Evolutionary conservation across 2,113 vertebrate species (phyloP).

Genomic region (Pyxicephalus adspersus): DNA sequence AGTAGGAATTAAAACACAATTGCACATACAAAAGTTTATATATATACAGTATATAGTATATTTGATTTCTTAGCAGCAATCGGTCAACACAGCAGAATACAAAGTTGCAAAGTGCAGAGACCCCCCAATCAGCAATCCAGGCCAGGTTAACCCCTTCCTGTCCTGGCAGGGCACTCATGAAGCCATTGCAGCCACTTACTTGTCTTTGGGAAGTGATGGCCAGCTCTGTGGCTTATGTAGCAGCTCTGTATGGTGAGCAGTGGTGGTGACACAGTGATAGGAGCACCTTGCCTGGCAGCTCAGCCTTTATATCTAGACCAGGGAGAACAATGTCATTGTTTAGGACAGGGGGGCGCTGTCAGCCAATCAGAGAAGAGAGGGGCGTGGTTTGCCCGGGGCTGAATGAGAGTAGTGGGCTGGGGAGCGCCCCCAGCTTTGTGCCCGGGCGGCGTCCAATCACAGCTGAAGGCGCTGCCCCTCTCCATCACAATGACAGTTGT

Average conservation of each 20-base stretch:
- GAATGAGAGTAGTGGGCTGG: conserved; percentile 73
- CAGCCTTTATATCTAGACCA: conserved; percentile 79
- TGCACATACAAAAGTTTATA: no score
- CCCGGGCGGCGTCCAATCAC: conserved; percentile 53
- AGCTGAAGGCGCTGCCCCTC: conserved; percentile 44
- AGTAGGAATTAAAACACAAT: no score
- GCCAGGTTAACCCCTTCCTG: no score
- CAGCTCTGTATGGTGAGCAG: conserved; percentile 27
- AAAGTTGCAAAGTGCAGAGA: no score
- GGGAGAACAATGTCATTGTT: conserved; percentile 77
- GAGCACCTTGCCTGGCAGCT: conserved; percentile 70
- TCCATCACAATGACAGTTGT: conserved; percentile 1
- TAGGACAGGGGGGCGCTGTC: conserved; percentile 63
- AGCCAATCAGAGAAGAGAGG: conserved; percentile 78
- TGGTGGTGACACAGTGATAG: conserved; percentile 67
- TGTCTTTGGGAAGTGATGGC: conserved; percentile 1
- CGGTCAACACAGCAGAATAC: no score
- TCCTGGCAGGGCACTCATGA: no score
- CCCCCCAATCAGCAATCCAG: no score
- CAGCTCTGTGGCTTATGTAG: conserved; percentile 12
- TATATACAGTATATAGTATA: no score
- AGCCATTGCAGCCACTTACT: not conserved
- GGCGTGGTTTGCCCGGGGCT: conserved; percentile 81
- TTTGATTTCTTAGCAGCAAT: no score
- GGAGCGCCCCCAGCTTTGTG: conserved; percentile 59